phyloP scores from a whole-genome alignment of 2,888 invertebrate species.

The Apotomis turbidana region DNA sequence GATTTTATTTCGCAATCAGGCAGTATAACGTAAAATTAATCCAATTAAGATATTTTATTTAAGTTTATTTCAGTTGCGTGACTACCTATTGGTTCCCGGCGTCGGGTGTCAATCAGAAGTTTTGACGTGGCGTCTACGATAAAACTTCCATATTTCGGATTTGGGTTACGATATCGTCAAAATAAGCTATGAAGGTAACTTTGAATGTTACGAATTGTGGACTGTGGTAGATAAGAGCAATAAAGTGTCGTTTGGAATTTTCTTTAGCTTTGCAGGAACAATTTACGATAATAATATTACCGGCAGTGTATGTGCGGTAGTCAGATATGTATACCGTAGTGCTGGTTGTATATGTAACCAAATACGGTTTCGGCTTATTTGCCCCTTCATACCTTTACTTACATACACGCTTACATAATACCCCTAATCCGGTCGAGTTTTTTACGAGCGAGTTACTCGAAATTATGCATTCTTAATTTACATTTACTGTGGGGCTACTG shows the following conservation, averaged over 20 bases:
- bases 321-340: not conserved
- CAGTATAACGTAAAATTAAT: not conserved
- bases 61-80: conserved; percentile 19
- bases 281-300: not conserved
- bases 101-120: conserved; percentile 7
- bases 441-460: conserved; percentile 16
- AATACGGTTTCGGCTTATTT: conserved; percentile 23
- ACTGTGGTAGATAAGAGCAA: not conserved
- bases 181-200: conserved; percentile 5
- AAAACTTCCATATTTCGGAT: conserved; percentile 7
- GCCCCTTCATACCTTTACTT: conserved; percentile 14
- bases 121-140: conserved; percentile 4
- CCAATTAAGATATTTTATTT: not conserved
- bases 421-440: conserved; percentile 17
- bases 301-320: not conserved
- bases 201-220: not conserved
- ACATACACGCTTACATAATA: conserved; percentile 28
- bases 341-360: conserved; percentile 20
- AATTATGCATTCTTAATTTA: conserved; percentile 28
- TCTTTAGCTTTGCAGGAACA: not conserved
- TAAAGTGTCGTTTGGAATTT: not conserved
- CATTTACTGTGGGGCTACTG: not conserved
- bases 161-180: conserved; percentile 2
- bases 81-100: not conserved
- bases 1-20: not conserved